Base-by-base conservation (phyloP, 2,113 vertebrate species). In the Corydoras sp. region DNA sequence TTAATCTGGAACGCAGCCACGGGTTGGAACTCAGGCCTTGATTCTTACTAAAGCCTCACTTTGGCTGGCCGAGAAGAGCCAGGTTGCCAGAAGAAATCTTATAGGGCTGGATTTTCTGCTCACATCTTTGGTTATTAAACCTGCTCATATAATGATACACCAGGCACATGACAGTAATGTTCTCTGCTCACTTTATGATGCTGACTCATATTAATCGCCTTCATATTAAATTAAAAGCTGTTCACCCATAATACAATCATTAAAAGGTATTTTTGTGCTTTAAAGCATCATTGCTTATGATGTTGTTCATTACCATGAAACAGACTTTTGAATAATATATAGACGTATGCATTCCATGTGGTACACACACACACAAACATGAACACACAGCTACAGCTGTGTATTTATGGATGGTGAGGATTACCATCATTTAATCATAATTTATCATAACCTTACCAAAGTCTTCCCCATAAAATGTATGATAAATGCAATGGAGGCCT, bases 71-170 rank as follows among this genome's bases (percentile, higher is more conserved):
- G 4, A 53, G 48, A 74, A 58, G 29, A 30, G 43, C 18, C 10
- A 5, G 9, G 53, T 43, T 62, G 50, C 76, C 76, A 74, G 59
- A 77, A 70, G 76, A 62, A 69, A 74, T 64, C 69, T 69, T 69
- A 66, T 77, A 70, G 9, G 11, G 35, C 62, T 71, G 51, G 71
- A 74, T 74, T 77, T 58, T 48, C 51, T 67, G 50, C 63, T 53
- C 62, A 65, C 24, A 55, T 65, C 30, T 65, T 59, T 66, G 62
- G 64, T 58, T 51, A 53, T 70, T 74, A 67, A 74, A 74, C 10
- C 35, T 30, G 4, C 15, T 77, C 51, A 58, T 73, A 70, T 74
- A 71, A 77, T 70, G 62, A 70, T 55, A 49, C n/a, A 74, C 30
- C n/a, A 70, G 62, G 13, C 62, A 51, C 58, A 58, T 70, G 67